A percentile compares a stretch with the other conserved stretches of the same genome.
Conservation (phyloP, 1,140 invertebrate genomes). For the Hycleus cichorii region DNA sequence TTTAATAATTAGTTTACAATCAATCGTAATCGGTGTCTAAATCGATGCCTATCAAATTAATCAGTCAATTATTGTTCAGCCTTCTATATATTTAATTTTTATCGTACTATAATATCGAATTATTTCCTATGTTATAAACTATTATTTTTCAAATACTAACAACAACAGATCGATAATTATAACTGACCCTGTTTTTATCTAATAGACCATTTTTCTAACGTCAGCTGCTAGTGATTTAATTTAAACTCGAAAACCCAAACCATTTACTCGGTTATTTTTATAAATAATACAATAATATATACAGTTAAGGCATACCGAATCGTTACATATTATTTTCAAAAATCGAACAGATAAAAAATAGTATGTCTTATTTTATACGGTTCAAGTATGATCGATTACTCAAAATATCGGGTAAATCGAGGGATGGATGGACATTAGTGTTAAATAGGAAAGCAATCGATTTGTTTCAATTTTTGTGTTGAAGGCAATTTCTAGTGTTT, state of each 20-base stretch:
- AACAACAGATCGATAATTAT: slow-evolving; percentile 14
- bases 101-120: slow-evolving; percentile 4
- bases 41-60: slow-evolving; percentile 2
- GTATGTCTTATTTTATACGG: no score
- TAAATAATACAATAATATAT: no score
- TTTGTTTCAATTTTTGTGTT: no score
- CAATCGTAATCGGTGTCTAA: neutral
- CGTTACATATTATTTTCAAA: no score
- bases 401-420: no score
- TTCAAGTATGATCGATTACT: no score
- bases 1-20: neutral
- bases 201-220: slow-evolving; percentile 11
- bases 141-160: slow-evolving; percentile 5
- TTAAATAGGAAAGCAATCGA: no score
- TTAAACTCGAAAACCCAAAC: neutral
- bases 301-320: no score
- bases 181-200: slow-evolving; percentile 11
- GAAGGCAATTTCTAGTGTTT: no score
- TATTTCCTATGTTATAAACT: slow-evolving; percentile 4
- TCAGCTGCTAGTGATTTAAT: slow-evolving; percentile 14
- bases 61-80: slow-evolving; percentile 5
- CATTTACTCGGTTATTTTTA: slow-evolving; percentile 7
- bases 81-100: slow-evolving; percentile 7
- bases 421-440: no score
- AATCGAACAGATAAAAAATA: no score